phyloP scores from a whole-genome alignment of 1,140 invertebrate species.

The Cherax destructor region DNA sequence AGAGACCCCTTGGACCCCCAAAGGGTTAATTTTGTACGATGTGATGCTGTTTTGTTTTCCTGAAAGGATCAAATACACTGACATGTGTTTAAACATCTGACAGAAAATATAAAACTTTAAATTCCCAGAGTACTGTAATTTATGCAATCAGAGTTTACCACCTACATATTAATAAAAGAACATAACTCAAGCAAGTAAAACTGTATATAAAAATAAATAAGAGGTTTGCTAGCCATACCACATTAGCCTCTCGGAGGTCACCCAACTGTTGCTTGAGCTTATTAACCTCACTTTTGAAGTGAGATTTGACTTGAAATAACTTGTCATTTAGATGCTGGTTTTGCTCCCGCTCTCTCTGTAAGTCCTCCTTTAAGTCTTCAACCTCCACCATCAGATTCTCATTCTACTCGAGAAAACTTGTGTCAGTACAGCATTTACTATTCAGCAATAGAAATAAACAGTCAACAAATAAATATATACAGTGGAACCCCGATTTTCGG shows the following conservation, averaged over 20 bases:
- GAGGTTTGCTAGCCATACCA: not conserved
- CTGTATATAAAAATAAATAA: not conserved
- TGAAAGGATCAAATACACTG: too few relatives aligned
- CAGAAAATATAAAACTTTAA: too few relatives aligned
- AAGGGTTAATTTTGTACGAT: too few relatives aligned
- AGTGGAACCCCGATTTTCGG: too few relatives aligned
- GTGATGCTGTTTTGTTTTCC: too few relatives aligned
- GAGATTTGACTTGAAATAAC: conserved; percentile 36
- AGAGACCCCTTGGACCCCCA: too few relatives aligned
- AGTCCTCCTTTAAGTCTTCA: not conserved
- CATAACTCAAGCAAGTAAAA: not conserved
- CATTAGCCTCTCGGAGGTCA: conserved; percentile 8
- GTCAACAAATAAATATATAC: too few relatives aligned
- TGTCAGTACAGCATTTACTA: not conserved
- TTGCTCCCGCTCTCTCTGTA: not conserved
- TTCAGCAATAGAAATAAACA: too few relatives aligned
- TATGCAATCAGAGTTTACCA: too few relatives aligned
- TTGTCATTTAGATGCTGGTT: conserved; percentile 37
- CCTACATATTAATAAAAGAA: too few relatives aligned
- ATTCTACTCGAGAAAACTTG: not conserved
- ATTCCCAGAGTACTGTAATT: too few relatives aligned
- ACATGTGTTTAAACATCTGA: too few relatives aligned
- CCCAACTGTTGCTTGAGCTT: conserved; percentile 41
- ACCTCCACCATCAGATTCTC: not conserved
- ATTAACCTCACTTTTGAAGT: conserved; percentile 29